A percentile compares a stretch with the other conserved stretches of the same genome.
Conservation (phyloP, 1,140 invertebrate species). For the Micrasema longulum region DNA sequence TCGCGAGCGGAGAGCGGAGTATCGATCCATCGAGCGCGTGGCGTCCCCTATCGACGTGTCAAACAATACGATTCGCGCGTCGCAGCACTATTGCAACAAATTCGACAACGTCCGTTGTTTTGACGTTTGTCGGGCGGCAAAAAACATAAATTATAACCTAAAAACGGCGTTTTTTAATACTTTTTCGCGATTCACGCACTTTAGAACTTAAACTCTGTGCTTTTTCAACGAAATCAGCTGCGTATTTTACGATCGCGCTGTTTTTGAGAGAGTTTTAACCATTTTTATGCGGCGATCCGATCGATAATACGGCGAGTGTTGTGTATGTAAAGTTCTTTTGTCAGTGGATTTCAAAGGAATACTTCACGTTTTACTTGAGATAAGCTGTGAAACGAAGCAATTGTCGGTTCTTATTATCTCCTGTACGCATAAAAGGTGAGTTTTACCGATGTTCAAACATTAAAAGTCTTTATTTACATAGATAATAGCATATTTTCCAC, state of each 20-base stretch:
- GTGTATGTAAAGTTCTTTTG: background rate
- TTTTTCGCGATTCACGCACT: background rate
- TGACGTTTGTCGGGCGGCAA: slow-evolving; percentile 4
- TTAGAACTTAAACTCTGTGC: background rate
- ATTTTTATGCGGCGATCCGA: too few species aligned
- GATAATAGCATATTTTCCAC: too few species aligned
- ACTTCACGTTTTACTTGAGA: background rate
- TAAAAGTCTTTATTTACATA: too few species aligned
- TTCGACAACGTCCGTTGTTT: background rate
- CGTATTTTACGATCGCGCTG: background rate
- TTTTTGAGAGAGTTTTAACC: background rate
- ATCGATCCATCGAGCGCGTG: background rate
- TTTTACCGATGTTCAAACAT: too few species aligned
- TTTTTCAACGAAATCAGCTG: background rate
- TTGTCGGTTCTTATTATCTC: too few species aligned
- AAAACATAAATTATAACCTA: slow-evolving; percentile 1
- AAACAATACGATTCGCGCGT: slow-evolving; percentile 2
- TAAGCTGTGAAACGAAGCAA: too few species aligned
- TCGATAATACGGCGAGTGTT: slow-evolving; percentile 6
- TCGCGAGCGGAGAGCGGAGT: background rate
- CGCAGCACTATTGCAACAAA: background rate
- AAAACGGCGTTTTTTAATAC: background rate
- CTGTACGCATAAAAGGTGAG: too few species aligned
- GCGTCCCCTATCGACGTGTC: background rate
- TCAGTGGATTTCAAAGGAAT: background rate